Evolutionary conservation across 37 sponge, comb jelly and placozoan genomes (phyloP).

Genomic region (Dysidea cf. avara): DNA sequence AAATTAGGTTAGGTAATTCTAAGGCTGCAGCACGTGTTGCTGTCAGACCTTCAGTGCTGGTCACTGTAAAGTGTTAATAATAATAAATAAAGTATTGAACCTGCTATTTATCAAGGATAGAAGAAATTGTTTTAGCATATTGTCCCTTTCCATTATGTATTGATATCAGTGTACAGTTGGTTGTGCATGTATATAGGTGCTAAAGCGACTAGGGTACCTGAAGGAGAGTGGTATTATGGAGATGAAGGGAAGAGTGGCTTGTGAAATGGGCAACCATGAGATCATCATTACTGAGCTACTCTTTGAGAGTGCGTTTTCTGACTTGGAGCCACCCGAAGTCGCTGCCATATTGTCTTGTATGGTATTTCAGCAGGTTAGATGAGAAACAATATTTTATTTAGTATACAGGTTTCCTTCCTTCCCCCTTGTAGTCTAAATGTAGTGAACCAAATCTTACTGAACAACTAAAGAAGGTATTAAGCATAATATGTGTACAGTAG

Average conservation of each 20-base stretch:
- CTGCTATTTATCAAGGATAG: no score
- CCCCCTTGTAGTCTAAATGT: constrained; percentile 55
- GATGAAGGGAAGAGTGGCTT: constrained; percentile 87
- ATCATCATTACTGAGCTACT: constrained; percentile 92
- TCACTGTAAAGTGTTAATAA: no score
- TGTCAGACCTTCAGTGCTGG: no score
- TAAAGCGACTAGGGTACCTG: constrained; percentile 75
- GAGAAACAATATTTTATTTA: no score
- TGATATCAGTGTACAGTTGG: no score
- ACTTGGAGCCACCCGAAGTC: constrained; percentile 71
- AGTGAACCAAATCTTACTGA: constrained; percentile 80
- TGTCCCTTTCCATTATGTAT: no score
- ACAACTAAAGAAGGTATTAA: constrained; percentile 54
- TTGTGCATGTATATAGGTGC: constrained; percentile 79
- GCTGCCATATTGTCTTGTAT: constrained; percentile 91
- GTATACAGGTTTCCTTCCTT: background rate
- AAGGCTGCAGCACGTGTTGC: no score
- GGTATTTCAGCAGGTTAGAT: constrained; percentile 88
- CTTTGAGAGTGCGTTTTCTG: constrained; percentile 74
- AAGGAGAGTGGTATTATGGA: constrained; percentile 43
- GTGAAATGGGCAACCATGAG: constrained; percentile 88
- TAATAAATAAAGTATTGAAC: no score
- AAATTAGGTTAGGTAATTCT: no score
- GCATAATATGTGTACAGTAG: no score
- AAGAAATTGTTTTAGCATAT: no score